phyloP scores from a whole-genome alignment of 2,888 invertebrate species.

The Anarsia innoxiella region DNA sequence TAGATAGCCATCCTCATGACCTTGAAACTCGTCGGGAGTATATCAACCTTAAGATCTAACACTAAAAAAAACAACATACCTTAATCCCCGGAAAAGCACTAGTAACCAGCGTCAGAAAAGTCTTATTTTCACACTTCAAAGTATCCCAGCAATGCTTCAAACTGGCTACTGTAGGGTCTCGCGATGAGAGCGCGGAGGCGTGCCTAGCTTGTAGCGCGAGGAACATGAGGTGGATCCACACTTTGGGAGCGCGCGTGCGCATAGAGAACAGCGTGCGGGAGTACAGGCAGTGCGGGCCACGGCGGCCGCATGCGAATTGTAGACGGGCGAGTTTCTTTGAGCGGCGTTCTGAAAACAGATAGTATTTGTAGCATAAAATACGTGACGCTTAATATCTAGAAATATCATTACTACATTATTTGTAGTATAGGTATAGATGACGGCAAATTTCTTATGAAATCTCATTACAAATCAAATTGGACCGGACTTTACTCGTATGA shows the following conservation, averaged over 20 bases:
- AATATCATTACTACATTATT: too few species aligned
- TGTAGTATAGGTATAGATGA: too few species aligned
- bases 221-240: constrained; percentile 98
- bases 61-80: too few species aligned
- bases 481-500: too few species aligned
- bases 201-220: constrained; percentile 86
- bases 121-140: constrained; percentile 91
- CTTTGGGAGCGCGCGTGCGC: constrained; percentile 87
- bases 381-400: too few species aligned
- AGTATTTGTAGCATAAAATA: too few species aligned
- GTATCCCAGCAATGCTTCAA: constrained; percentile 96
- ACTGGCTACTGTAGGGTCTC: constrained; percentile 87
- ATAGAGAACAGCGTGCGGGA: constrained; percentile 85
- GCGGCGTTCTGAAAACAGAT: constrained; percentile 79
- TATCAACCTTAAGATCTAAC: too few species aligned
- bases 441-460: too few species aligned
- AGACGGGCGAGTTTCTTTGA: constrained; percentile 91
- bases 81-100: constrained; percentile 94
- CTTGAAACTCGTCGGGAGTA: too few species aligned
- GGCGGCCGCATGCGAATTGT: constrained; percentile 91
- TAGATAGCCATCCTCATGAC: too few species aligned
- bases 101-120: constrained; percentile 92
- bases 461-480: too few species aligned
- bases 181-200: constrained; percentile 84
- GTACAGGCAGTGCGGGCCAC: constrained; percentile 91